phyloP scores from a whole-genome alignment of 2,113 vertebrate species.

The Grus americana region DNA sequence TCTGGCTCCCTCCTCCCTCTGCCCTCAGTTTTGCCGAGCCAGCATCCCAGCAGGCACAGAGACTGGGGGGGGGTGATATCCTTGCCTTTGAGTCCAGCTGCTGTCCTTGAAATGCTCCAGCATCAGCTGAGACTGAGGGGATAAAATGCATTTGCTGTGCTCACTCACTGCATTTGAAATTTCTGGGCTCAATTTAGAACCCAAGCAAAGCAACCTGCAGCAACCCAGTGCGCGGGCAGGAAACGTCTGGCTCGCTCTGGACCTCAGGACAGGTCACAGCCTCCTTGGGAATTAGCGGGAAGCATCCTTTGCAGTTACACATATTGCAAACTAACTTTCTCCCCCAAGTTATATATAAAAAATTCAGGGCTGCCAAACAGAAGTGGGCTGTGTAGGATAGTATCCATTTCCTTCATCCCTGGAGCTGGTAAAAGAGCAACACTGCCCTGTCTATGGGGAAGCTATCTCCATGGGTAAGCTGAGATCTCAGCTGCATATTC shows the following conservation, averaged over 20 bases:
- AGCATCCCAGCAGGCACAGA: not conserved
- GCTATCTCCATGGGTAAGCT: not conserved
- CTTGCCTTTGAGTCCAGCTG: not conserved
- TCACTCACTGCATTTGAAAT: not conserved
- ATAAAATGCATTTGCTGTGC: not conserved
- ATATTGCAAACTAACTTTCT: not conserved
- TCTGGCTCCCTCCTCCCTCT: not conserved
- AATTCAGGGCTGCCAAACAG: not conserved
- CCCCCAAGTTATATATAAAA: not conserved
- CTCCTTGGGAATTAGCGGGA: not conserved
- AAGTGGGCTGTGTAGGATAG: not conserved
- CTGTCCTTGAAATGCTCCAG: not conserved
- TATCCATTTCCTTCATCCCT: not conserved
- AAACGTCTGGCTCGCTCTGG: fast-evolving
- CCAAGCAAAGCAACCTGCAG: not conserved
- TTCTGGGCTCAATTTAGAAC: not conserved
- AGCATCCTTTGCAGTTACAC: not conserved
- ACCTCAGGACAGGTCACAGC: not conserved
- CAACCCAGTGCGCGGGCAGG: not conserved
- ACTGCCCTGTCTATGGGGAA: not conserved
- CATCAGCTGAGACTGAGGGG: not conserved
- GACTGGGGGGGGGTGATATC: fast-evolving
- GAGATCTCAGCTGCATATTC: not conserved
- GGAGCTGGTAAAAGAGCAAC: not conserved
- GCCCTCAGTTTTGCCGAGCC: not conserved